Base-by-base conservation (phyloP, 2,113 vertebrate species). In the Benitochromis conjunctus region DNA sequence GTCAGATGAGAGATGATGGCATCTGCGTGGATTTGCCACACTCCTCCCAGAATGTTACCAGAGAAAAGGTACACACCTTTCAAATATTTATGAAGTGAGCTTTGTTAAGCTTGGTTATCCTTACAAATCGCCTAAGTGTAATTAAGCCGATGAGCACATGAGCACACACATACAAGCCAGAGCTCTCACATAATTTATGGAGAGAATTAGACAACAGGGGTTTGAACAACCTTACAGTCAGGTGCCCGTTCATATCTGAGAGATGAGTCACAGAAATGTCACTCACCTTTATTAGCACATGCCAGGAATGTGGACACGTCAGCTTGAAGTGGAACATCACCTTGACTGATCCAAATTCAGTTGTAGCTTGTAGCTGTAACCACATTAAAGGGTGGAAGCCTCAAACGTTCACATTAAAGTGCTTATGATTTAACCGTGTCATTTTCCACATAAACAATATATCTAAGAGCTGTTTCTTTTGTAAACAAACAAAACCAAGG, bases 21-120 rank as follows among this genome's bases (percentile, higher is more conserved):
- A 10, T 48, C 43, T 98, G 97, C 56, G 81, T 92, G 66, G 96
- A 97, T 64, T 93, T 98, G 83, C 91, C 94, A 31, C 88, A 97
- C 29, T 82, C 97, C 53, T 91, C 89, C 26, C 95, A 86, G 62
- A 94, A 60, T 48, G 89, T 93, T 24, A 13, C 85, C 77, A 95
- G 86, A 90, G 94, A 86, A 93, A 97, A 97, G 97, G 97, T 95
- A 78, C 3, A 29, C 21, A 54, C 11, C 9, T 14, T 19, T 16
- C 1, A 7, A 21, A 1, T 31, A 51, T 7, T 18, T 11, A 66
- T 60, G 19, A 12, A 9, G 5, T 3, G 21, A 60, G 12, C 4
- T 60, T 69, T 55, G 31, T 82, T 83, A 66, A 34, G 11, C 6
- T 60, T 0, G 9, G 41, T 74, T 74, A 51, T 51, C 69, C 24